Conservation (phyloP, 1,140 invertebrate species). For the Conus betulinus region DNA sequence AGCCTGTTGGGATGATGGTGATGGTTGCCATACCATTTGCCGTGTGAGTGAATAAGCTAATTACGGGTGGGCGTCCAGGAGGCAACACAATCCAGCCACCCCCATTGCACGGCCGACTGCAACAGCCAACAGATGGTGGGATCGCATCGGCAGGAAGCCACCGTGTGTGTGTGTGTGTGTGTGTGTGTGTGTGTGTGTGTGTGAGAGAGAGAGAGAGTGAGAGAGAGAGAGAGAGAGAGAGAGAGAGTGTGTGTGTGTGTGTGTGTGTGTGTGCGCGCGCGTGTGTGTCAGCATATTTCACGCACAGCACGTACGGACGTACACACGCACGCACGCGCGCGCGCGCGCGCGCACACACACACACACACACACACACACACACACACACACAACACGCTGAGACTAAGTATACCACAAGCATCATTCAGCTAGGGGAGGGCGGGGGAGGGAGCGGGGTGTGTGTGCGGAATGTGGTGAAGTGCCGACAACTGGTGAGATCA, state of each 20-base stretch:
- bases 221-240: neutral
- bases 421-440: no score
- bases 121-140: neutral
- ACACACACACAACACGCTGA: no score
- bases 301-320: neutral
- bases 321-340: neutral
- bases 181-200: no score
- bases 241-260: no score
- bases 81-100: neutral
- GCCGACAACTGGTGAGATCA: constrained; percentile 8
- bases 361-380: no score
- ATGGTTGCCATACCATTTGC: neutral
- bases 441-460: neutral
- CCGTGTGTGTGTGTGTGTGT: neutral
- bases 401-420: no score
- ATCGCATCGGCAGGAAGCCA: no score
- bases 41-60: constrained; percentile 10
- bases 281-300: neutral
- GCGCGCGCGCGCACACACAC: no score
- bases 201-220: neutral
- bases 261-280: no score
- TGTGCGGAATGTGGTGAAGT: neutral
- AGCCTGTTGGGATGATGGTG: neutral
- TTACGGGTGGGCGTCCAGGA: neutral
- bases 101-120: neutral